These are phyloP conservation scores for Leucania comma DNA, from an alignment of 2,888 invertebrate genomes.

Conservation along the genomic window DNA sequence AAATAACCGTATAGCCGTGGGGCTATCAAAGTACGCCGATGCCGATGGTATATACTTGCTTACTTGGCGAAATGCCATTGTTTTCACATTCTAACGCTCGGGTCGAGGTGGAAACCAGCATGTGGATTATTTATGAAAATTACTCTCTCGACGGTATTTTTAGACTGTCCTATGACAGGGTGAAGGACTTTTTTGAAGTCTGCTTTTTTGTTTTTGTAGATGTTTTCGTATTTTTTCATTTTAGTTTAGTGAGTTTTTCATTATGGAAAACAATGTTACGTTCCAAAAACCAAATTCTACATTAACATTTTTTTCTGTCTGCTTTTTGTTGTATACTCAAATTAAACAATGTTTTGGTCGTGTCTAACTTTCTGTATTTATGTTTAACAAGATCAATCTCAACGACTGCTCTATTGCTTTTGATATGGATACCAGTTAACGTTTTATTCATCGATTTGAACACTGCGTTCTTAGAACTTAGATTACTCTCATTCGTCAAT, in stretches of 20 bases:
- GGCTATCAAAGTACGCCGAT: slow-evolving; percentile 50
- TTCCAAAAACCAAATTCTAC: background rate
- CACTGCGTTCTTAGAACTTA: background rate
- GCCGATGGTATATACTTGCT: slow-evolving; percentile 26
- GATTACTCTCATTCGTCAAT: slow-evolving; percentile 13
- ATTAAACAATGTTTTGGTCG: background rate
- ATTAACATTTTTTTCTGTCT: background rate
- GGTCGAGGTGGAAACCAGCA: slow-evolving; percentile 56
- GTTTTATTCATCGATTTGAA: background rate
- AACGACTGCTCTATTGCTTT: slow-evolving; percentile 1
- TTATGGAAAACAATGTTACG: background rate
- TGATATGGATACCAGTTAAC: background rate
- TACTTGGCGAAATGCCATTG: slow-evolving; percentile 71
- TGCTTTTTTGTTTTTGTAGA: slow-evolving; percentile 12
- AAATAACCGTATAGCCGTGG: slow-evolving; percentile 46
- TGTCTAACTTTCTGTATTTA: slow-evolving; percentile 20
- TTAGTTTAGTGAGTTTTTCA: background rate
- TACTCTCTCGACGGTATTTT: slow-evolving; percentile 52
- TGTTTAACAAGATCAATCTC: background rate
- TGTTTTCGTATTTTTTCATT: slow-evolving; percentile 24
- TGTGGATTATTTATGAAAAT: slow-evolving; percentile 62
- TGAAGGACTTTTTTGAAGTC: slow-evolving; percentile 58
- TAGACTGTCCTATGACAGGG: slow-evolving; percentile 55
- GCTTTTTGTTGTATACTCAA: background rate
- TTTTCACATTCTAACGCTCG: slow-evolving; percentile 64